Base-by-base conservation (phyloP, 2,888 invertebrate genomes). In the Caradrina clavipalpis region DNA sequence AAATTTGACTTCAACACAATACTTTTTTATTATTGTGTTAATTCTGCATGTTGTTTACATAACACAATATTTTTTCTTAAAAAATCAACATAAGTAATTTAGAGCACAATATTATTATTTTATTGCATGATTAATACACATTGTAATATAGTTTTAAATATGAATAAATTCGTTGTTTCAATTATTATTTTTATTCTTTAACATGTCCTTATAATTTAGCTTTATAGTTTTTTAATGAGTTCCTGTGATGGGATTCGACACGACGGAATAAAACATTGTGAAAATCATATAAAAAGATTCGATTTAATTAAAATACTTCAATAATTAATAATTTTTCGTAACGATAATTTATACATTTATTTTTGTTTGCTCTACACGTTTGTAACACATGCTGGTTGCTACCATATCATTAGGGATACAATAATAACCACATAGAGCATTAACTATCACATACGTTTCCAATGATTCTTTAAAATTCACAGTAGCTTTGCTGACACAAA, bases 151-250 rank as follows among this genome's bases (percentile, higher is more conserved):
- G 53, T 74, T 79, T 71, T 39, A 73, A 75, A 71, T 74, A 70
- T 69, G 55, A 84, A 80, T 85, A 84, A 82, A 82, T 81, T 77
- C 70, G 82, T 85, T 85, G 70, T 77, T 77, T 69, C 65, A 71
- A 64, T 56, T 1, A 10, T 26, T 7, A 4, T 13, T 47, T 68
- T 69, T 10, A 69, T 35, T 68, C 45, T 53, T 17, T 19, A 7
- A 22, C 47, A 61, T 35, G 26, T 45, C 59, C 39, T n/a, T 59
- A 26, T 2, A 1, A 39, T 2, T 11, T 35, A 35, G 1, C 13
- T 39, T 39, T 39, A 39, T 39, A 39, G 2, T 39, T 11, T 11
- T 39, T 1, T 11, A 1, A 11, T 39, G 39, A 39, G 39, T 39
- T 13, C 39, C 11, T 39, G 13, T 13, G 39, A 13, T 13, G 13